Conservation (phyloP, 2,113 vertebrate genomes). For the Emydura subglobosa region DNA sequence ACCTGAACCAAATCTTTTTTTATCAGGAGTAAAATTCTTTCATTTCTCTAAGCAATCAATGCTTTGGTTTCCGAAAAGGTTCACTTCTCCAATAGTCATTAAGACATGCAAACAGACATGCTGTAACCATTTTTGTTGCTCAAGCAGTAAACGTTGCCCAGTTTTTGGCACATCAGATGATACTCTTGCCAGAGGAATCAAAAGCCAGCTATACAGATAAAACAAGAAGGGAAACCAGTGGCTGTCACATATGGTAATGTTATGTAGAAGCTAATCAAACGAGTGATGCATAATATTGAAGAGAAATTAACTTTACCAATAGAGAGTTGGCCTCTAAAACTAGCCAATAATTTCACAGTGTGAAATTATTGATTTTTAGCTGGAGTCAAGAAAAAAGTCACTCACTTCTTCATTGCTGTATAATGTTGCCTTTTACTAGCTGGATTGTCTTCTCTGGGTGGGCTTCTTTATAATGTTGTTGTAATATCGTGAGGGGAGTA, state of each 20-base stretch:
- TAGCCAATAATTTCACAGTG: background rate
- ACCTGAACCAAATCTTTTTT: background rate
- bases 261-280: conserved; percentile 25
- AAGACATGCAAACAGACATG: background rate
- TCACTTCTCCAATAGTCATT: background rate
- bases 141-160: background rate
- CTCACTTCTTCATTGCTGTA: background rate
- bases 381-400: conserved; percentile 16
- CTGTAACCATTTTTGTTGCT: conserved; percentile 7
- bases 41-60: background rate
- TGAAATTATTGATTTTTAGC: conserved; percentile 32
- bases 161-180: conserved; percentile 8
- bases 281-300: conserved; percentile 17
- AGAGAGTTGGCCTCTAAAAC: background rate
- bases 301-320: conserved; percentile 6
- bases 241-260: background rate
- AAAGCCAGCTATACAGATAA: background rate
- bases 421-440: background rate
- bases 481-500: background rate
- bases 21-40: background rate
- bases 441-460: background rate
- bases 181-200: conserved; percentile 1
- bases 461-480: background rate
- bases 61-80: background rate
- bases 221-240: background rate